Base-by-base conservation (phyloP, 2,888 invertebrate genomes). In the Furcula furcula region DNA sequence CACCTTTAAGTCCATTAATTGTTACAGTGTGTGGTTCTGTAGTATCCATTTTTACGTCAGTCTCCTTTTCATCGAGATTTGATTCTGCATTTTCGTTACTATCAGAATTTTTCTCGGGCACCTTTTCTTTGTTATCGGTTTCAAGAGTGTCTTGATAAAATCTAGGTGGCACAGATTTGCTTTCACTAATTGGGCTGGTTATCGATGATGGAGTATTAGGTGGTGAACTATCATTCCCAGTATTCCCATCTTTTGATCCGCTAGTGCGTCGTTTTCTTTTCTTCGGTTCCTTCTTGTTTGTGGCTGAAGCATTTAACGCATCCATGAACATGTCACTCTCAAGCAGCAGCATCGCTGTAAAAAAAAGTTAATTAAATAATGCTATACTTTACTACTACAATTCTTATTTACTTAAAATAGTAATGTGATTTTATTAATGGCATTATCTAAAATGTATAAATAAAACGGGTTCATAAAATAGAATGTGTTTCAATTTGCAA, bases 301-400 rank as follows among this genome's bases (percentile, higher is more conserved):
- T 94, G 1, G 93, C 93, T 1, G 94, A 94, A 3, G 94, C 94
- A 49, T 92, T 91, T 19, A 98, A 84, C 0, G 97, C 97, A 76
- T 97, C 97, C 94, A 97, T 97, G 73, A 98, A 98, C 82, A 97
- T 93, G 64, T 95, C 96, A 68, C 97, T 97, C 76, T 98, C 98
- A 70, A 96, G 93, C 29, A 98, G 80, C 52, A 94, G 81, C 80
- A 92, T 91, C 32, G 94, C 95, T 94, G 91, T 51, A 91, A 83
- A 69, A 85, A 84, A 66, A 59, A n/a, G 25, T n/a, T 18, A 27
- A 27, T 27, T 25, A 13, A 1, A 15, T 7, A 13, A 13, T 4
- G 3, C 25, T 13, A n/a, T 13, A 13, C 2, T 3, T 13, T 3
- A 21, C 21, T 9, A 5, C n/a, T 9, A 10, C 4, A 5, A 4